Evolutionary conservation across 2,888 invertebrate genomes (phyloP).

Genomic region (Deilephila porcellus): DNA sequence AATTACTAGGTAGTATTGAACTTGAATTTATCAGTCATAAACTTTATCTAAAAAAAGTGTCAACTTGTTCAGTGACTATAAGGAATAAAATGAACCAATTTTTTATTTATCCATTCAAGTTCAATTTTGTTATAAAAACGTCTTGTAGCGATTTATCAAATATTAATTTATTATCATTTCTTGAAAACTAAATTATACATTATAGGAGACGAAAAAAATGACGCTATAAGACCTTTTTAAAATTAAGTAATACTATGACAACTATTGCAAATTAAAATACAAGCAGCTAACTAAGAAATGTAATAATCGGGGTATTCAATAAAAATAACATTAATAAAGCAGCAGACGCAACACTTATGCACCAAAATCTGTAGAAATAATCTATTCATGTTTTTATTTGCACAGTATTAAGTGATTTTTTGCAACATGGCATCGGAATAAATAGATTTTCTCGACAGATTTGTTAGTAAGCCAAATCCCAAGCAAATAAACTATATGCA

Average conservation of each 20-base stretch:
- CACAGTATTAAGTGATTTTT: neutral
- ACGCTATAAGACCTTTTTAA: conserved; percentile 12
- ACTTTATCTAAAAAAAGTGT: neutral
- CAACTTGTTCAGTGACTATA: neutral
- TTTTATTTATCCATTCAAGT: conserved; percentile 7
- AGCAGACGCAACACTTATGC: conserved; percentile 45
- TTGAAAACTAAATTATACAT: neutral
- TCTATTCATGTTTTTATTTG: conserved; percentile 39
- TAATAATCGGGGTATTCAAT: conserved; percentile 40
- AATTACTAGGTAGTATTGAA: neutral
- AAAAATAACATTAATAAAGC: conserved; percentile 48
- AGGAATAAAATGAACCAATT: neutral
- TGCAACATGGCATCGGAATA: neutral
- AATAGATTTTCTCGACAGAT: conserved; percentile 59
- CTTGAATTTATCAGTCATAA: neutral
- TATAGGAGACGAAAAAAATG: neutral
- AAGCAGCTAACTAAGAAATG: conserved; percentile 50
- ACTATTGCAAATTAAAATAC: conserved; percentile 40
- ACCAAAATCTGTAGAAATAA: conserved; percentile 45
- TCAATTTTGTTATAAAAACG: conserved; percentile 11
- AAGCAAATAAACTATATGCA: conserved; percentile 61
- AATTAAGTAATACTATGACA: neutral
- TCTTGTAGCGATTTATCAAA: conserved; percentile 10
- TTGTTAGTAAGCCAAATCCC: conserved; percentile 58
- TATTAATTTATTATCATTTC: neutral